Evolutionary conservation across 2,797 vertebrate genomes (phyloP).

Genomic region (Rhinogobio ventralis): DNA sequence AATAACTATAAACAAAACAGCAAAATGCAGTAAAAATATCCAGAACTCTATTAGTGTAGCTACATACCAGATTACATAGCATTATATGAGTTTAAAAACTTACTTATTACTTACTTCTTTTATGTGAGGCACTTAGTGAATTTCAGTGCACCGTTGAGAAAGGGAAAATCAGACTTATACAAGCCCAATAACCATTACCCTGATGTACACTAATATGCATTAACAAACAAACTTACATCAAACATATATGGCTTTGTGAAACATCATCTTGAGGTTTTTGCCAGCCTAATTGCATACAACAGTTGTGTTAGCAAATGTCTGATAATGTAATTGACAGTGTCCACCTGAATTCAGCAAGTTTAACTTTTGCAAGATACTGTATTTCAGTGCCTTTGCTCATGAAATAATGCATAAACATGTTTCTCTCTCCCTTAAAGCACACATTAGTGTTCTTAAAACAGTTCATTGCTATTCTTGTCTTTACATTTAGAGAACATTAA

Average conservation of each 20-base stretch:
- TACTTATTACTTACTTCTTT: conserved; percentile 62
- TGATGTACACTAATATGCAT: conserved; percentile 66
- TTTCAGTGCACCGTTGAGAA: conserved; percentile 73
- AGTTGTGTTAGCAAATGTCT: conserved; percentile 49
- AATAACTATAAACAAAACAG: conserved; percentile 71
- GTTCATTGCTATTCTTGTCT: conserved; percentile 10
- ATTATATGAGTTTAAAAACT: conserved; percentile 55
- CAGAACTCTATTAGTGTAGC: conserved; percentile 65
- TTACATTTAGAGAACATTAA: conserved; percentile 21
- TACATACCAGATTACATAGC: conserved; percentile 62
- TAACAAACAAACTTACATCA: conserved; percentile 53
- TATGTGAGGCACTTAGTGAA: conserved; percentile 75
- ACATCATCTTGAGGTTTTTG: conserved; percentile 65
- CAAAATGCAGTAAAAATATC: conserved; percentile 64
- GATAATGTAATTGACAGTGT: conserved; percentile 22
- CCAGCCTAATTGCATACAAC: conserved; percentile 66
- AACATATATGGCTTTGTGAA: conserved; percentile 81
- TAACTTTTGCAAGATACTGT: conserved; percentile 64
- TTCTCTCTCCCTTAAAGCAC: conserved; percentile 37
- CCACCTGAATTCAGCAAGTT: conserved; percentile 54
- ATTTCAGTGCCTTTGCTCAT: conserved; percentile 75
- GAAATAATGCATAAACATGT: conserved; percentile 52
- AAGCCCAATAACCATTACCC: conserved; percentile 65
- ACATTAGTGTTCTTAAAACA: conserved; percentile 38
- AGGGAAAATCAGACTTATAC: conserved; percentile 67